Conservation (phyloP, 2,888 invertebrate genomes). For the Parelbella ahira region DNA sequence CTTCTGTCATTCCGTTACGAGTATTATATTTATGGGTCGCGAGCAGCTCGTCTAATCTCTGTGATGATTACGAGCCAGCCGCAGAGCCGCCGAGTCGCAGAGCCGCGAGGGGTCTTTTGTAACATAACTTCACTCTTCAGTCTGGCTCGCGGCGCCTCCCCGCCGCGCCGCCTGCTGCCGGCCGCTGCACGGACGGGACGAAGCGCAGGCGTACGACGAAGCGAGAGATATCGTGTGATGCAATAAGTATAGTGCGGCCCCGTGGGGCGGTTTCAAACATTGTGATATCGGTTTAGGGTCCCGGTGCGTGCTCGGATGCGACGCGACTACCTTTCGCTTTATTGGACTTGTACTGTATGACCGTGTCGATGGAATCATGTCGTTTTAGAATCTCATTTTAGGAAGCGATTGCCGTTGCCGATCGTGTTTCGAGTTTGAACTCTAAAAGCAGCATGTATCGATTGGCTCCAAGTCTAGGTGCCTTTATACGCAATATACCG, state of each 20-base stretch:
- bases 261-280: conserved; percentile 35
- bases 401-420: conserved; percentile 8
- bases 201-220: conserved; percentile 42
- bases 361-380: conserved; percentile 19
- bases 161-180: no score
- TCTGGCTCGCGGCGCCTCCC: no score
- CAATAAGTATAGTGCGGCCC: conserved; percentile 46
- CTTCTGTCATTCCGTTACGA: conserved; percentile 38
- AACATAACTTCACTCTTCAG: conserved; percentile 39
- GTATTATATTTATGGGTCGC: conserved; percentile 35
- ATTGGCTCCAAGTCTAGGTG: conserved; percentile 19
- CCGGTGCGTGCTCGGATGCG: conserved; percentile 37
- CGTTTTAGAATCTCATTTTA: conserved; percentile 21
- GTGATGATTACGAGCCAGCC: conserved; percentile 37
- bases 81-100: conserved; percentile 11
- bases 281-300: conserved; percentile 54
- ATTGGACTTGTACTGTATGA: conserved; percentile 29
- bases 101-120: conserved; percentile 35
- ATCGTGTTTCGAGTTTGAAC: no score
- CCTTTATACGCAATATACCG: conserved; percentile 22
- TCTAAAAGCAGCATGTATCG: no score
- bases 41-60: conserved; percentile 39
- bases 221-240: conserved; percentile 65
- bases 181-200: conserved; percentile 37
- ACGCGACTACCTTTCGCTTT: conserved; percentile 27